Percentiles rank a stretch among this genome's conserved stretches.
phyloP scores from a whole-genome alignment of 2,113 vertebrate species.

The Atrichornis clamosus region DNA sequence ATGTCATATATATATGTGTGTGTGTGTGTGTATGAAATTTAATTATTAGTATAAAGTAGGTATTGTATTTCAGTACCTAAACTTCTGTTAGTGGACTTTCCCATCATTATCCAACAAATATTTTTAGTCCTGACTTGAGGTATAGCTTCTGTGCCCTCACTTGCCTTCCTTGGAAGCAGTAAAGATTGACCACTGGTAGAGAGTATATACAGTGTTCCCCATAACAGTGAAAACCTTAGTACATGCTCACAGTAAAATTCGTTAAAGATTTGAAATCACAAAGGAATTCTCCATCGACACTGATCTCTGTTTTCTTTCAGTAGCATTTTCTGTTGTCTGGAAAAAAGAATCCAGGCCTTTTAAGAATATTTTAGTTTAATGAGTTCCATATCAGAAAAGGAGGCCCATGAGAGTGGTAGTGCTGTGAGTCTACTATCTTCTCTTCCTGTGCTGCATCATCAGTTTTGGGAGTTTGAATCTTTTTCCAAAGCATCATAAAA shows the following conservation, averaged over 20 bases:
- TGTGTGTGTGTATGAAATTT: background rate
- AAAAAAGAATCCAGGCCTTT: background rate
- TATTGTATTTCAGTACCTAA: background rate
- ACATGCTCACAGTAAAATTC: background rate
- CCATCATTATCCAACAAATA: background rate
- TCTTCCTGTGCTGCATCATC: background rate
- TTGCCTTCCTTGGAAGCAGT: background rate
- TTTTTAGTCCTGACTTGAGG: background rate
- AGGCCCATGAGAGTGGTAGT: background rate
- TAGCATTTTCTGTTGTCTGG: background rate
- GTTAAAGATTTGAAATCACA: background rate
- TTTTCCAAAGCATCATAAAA: background rate
- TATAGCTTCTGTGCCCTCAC: background rate
- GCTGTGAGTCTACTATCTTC: background rate
- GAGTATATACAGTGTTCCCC: background rate
- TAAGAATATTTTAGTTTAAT: background rate
- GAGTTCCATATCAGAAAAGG: background rate
- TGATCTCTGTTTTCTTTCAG: background rate
- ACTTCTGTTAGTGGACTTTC: background rate
- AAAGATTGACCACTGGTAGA: background rate
- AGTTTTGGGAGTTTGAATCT: background rate
- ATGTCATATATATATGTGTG: background rate
- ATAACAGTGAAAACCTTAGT: background rate
- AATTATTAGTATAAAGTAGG: background rate
- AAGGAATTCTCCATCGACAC: accelerated